A percentile compares a stretch with the other conserved stretches of the same genome.
These are phyloP conservation scores for Zoanthus sansibaricus DNA, from an alignment of 92 coral and sea anemone genomes.

Conservation along the genomic window DNA sequence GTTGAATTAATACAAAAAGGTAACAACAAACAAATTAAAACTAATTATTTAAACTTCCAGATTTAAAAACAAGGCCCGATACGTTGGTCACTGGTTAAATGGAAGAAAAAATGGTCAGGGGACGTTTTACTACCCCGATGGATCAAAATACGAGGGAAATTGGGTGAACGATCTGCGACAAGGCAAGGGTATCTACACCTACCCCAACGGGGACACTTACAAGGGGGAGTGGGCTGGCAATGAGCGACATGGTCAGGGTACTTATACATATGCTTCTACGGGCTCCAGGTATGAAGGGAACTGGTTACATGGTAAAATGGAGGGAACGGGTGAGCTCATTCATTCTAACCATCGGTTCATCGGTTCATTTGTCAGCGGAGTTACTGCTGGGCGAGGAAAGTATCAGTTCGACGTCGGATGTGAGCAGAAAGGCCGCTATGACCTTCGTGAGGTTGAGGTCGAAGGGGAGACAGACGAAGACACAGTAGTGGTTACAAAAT, in stretches of 20 bases:
- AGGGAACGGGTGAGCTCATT: slow-evolving; percentile 74
- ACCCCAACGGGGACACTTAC: slow-evolving; percentile 79
- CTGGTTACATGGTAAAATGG: slow-evolving; percentile 88
- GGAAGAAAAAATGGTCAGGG: slow-evolving; percentile 90
- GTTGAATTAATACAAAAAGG: too few relatives aligned
- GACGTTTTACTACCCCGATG: slow-evolving; percentile 80
- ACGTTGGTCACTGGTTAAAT: slow-evolving; percentile 70
- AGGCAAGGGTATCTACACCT: slow-evolving; percentile 84
- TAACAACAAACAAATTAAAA: neutral
- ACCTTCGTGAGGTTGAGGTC: slow-evolving; percentile 66
- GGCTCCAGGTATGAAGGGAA: slow-evolving; percentile 85
- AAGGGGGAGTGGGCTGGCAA: slow-evolving; percentile 88
- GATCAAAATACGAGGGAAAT: slow-evolving; percentile 85
- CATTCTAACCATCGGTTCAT: slow-evolving; percentile 81
- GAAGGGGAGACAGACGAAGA: slow-evolving; percentile 70
- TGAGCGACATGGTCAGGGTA: slow-evolving; percentile 83
- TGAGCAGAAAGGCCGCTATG: slow-evolving; percentile 80
- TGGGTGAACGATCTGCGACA: slow-evolving; percentile 85
- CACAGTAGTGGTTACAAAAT: slow-evolving; percentile 43
- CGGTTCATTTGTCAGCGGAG: slow-evolving; percentile 69
- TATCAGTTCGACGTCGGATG: slow-evolving; percentile 79
- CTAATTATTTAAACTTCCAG: slow-evolving; percentile 35
- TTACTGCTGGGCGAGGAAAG: slow-evolving; percentile 76
- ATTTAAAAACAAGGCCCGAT: slow-evolving; percentile 90
- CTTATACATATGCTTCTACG: slow-evolving; percentile 79